Base-by-base conservation (phyloP, 2,888 invertebrate species). In the Chymomyza amoena region DNA sequence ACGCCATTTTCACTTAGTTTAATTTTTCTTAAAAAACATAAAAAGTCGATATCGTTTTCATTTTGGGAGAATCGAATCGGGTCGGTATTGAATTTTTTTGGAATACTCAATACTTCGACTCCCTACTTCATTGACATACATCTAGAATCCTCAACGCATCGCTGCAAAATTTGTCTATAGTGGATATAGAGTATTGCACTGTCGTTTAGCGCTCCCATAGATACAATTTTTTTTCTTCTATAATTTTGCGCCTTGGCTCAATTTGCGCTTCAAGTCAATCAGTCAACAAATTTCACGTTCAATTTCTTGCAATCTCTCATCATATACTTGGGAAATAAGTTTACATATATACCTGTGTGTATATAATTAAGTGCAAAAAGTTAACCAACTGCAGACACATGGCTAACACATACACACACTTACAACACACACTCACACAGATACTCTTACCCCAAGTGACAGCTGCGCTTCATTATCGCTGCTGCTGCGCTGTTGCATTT, bases 321-420 rank as follows among this genome's bases (percentile, higher is more conserved):
- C 82, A 79, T 76, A 56, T 56, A 62, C 64, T 56, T 63, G 63
- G 63, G 51, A 57, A 76, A 45, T 45, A 45, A 45, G 39, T 45
- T 0, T 7, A 28, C 28, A 28, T 9, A 45, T 45, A 61, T 80
- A 72, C 73, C 80, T 84, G 4, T 32, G 32, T 32, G 32, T 32
- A 83, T 84, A 82, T 83, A 83, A 83, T 83, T 87, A 83, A 87
- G 82, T 76, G 78, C 62, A 75, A 66, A 36, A 45, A 76, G 64
- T 66, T 72, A 79, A 72, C 76, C 64, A 69, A 18, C 70, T 74
- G 70, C 64, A 75, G 69, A 72, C 76, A 70, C n/a, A 62, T 66
- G 52, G 18, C 15, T 45, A 36, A 52, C 36, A 20, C 4, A 16
- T 25, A 39, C 9, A 9, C 13, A 52, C 2, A 50, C n/a, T 16